Conservation (phyloP, 2,113 vertebrate species). For the Dasyornis broadbenti region DNA sequence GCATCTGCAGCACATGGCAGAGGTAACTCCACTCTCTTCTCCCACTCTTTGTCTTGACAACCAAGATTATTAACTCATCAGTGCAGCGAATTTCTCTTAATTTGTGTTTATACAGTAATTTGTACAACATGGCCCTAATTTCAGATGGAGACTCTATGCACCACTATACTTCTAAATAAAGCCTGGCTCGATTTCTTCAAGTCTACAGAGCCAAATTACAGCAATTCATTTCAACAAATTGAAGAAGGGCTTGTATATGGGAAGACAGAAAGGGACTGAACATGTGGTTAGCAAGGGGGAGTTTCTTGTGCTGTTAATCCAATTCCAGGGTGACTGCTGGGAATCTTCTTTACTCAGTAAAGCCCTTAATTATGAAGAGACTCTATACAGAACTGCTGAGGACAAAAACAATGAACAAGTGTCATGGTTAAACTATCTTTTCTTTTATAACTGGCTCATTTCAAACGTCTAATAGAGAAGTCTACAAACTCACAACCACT, state of each 20-base stretch:
- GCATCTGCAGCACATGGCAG: neutral
- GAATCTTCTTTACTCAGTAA: constrained; percentile 43
- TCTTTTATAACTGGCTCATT: constrained; percentile 23
- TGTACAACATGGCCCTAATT: constrained; percentile 28
- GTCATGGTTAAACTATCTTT: constrained; percentile 25
- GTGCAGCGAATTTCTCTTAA: constrained; percentile 8
- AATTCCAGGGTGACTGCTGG: constrained; percentile 36
- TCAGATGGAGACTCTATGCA: constrained; percentile 17
- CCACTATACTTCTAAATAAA: constrained; percentile 41
- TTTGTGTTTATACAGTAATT: constrained; percentile 15
- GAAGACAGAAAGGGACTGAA: constrained; percentile 19
- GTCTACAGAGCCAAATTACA: constrained; percentile 41
- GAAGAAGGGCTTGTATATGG: constrained; percentile 13
- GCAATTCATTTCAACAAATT: constrained; percentile 47
- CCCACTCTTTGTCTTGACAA: neutral
- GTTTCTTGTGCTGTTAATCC: constrained; percentile 45
- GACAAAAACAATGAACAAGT: constrained; percentile 42
- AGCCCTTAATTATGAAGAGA: constrained; percentile 26
- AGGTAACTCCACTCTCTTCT: neutral
- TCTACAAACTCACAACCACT: neutral
- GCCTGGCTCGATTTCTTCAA: constrained; percentile 5
- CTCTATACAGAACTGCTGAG: neutral
- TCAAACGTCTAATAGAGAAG: constrained; percentile 9
- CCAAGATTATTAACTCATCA: neutral
- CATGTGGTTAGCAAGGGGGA: constrained; percentile 34